Evolutionary conservation across 1,140 invertebrate species (phyloP), one percentile per base, ranked within the genome.

Genomic region (Tetramorium alpestre): DNA sequence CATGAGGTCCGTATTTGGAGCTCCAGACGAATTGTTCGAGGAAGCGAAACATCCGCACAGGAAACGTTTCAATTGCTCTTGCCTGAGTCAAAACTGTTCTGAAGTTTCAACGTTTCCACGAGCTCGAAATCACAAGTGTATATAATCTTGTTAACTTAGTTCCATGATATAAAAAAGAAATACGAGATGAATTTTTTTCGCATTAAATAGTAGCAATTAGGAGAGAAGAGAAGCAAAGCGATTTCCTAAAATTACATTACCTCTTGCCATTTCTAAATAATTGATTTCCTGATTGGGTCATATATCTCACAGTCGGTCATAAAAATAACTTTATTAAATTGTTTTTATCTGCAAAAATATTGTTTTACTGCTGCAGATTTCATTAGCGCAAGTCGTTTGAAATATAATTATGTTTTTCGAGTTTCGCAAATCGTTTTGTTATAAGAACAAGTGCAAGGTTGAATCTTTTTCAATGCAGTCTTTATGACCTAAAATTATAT

Each of bases 31-130:
- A 47, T 73, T 77, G 75, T 73, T 69, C 84, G 54, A 69, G 82
- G 87, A 86, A 72, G 60, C 78, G 85, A 90, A 90, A 90, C 77
- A 87, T 90, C 85, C 85, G 77, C 87, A 33, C 33, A 88, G 87
- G 87, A 87, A 87, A 85, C 49, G 72, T 85, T 75, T 77, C 87
- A 85, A 85, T 87, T 67, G 54, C 72, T 69, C 85, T 62, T 65
- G 69, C 56, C 49, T 65, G 69, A 78, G 44, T 62, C 80, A 60
- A 82, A 73, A 70, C 22, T 11, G 16, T 72, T 56, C 33, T 60
- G 13, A 58, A 73, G 44, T 75, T 60, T 80, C 47, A 58, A 49
- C 33, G 47, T 56, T 88, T 89, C 58, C 51, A 62, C 18, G 54
- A 85, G 86, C 56, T 51, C 11, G 38, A 70, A 56, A 64, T 28